Evolutionary conservation across 2,113 vertebrate species (phyloP).

Genomic region (Peromyscus leucopus): DNA sequence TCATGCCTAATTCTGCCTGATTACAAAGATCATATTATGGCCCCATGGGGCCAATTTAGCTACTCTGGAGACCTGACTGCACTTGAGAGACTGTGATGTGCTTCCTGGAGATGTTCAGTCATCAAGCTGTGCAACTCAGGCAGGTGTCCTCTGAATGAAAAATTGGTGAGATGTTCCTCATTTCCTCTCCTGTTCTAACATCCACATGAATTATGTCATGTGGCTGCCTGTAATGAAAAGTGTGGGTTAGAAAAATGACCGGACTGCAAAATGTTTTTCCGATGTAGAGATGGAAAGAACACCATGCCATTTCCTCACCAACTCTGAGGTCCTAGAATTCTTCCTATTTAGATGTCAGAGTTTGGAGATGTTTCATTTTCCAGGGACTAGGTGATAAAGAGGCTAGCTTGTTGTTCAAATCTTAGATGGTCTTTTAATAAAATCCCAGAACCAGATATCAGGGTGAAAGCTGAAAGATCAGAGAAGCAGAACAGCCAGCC

Average conservation of each 20-base stretch:
- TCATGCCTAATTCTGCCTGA: not conserved
- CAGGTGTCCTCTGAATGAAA: not conserved
- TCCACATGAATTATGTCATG: not conserved
- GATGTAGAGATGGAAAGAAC: not conserved
- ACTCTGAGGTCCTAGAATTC: not conserved
- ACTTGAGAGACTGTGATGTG: not conserved
- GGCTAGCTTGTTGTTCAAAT: not conserved
- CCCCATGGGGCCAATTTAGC: not conserved
- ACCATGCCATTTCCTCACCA: constrained; percentile 34
- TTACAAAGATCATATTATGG: not conserved
- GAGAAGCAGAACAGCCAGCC: too few species aligned
- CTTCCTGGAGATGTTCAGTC: not conserved
- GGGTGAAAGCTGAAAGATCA: too few species aligned
- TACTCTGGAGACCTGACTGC: not conserved
- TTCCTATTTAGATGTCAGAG: constrained; percentile 39
- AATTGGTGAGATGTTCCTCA: not conserved
- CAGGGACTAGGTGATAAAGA: constrained; percentile 33
- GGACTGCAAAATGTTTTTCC: constrained; percentile 43
- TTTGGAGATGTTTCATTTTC: constrained; percentile 42
- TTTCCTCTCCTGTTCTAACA: constrained; percentile 50
- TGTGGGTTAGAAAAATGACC: constrained; percentile 18
- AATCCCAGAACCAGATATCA: too few species aligned
- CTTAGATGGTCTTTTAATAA: too few species aligned
- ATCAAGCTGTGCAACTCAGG: not conserved
- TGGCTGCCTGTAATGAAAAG: constrained; percentile 27